These are phyloP conservation scores for Diploscapter pachys DNA, from an alignment of 1,140 invertebrate species.

Conservation along the genomic window DNA sequence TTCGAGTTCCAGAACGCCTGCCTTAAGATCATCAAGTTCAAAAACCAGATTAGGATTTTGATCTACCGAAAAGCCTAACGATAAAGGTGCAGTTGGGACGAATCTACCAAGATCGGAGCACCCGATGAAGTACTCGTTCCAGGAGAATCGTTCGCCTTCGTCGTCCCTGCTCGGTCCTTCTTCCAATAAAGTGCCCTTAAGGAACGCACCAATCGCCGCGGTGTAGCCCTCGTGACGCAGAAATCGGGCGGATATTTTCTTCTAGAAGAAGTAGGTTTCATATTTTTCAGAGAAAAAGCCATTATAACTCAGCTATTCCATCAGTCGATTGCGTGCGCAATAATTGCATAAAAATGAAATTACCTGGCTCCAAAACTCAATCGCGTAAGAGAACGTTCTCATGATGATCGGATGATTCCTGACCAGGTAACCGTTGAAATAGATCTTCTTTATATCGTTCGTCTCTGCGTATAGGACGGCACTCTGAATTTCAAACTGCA, in stretches of 20 bases:
- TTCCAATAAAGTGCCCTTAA: constrained; percentile 67
- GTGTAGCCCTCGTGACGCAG: constrained; percentile 75
- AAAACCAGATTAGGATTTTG: background rate
- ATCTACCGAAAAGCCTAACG: constrained; percentile 37
- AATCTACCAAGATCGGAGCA: constrained; percentile 70
- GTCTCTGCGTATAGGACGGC: constrained; percentile 52
- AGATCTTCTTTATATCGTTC: constrained; percentile 64
- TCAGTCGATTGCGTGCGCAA: background rate
- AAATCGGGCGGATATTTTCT: constrained; percentile 68
- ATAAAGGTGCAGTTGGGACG: constrained; percentile 56
- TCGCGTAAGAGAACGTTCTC: constrained; percentile 72
- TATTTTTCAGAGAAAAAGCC: no score
- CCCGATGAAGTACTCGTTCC: constrained; percentile 75
- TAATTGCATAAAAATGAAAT: constrained; percentile 18
- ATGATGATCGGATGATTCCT: constrained; percentile 74
- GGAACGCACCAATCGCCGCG: constrained; percentile 74
- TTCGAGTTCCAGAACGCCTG: constrained; percentile 36
- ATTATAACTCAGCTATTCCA: no score
- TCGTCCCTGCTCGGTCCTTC: constrained; percentile 57
- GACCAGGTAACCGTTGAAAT: constrained; percentile 76
- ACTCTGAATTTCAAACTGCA: constrained; percentile 66
- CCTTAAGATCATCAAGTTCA: constrained; percentile 14
- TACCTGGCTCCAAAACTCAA: constrained; percentile 74
- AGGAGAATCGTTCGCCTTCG: constrained; percentile 60
- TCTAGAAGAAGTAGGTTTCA: no score